Conservation (phyloP, 2,797 vertebrate genomes). For the Intellagama lesueurii region DNA sequence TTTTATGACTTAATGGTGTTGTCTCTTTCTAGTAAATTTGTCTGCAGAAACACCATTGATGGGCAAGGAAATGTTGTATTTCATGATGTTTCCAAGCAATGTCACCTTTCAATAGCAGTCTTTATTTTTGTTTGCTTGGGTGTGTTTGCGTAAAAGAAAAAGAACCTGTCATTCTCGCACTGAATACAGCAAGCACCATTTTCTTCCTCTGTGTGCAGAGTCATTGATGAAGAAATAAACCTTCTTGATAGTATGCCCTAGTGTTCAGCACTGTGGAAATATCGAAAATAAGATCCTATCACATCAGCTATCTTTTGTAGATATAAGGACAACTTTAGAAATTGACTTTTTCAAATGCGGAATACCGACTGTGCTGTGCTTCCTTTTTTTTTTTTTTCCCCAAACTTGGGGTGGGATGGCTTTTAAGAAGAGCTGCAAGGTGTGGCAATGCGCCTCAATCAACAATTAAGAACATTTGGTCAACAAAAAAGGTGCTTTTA, state of each 20-base stretch:
- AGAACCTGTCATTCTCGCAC: not conserved
- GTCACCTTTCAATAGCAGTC: fast-evolving
- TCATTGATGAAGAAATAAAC: not conserved
- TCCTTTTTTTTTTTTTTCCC: no score
- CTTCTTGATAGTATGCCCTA: fast-evolving
- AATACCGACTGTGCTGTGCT: no score
- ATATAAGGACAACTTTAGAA: not conserved
- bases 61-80: not conserved
- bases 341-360: not conserved
- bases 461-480: not conserved
- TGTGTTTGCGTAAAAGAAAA: not conserved
- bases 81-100: not conserved
- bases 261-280: not conserved
- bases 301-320: not conserved
- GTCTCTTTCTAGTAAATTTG: not conserved
- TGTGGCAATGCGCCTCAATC: not conserved
- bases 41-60: not conserved
- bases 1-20: not conserved
- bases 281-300: not conserved
- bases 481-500: not conserved
- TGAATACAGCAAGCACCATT: not conserved
- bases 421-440: not conserved
- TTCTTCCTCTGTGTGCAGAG: not conserved
- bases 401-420: no score
- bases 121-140: not conserved